Evolutionary conservation across 35 echinoderm and acorn worm genomes (phyloP), one percentile per base, ranked within the genome.

Genomic region (Acanthaster planci): DNA sequence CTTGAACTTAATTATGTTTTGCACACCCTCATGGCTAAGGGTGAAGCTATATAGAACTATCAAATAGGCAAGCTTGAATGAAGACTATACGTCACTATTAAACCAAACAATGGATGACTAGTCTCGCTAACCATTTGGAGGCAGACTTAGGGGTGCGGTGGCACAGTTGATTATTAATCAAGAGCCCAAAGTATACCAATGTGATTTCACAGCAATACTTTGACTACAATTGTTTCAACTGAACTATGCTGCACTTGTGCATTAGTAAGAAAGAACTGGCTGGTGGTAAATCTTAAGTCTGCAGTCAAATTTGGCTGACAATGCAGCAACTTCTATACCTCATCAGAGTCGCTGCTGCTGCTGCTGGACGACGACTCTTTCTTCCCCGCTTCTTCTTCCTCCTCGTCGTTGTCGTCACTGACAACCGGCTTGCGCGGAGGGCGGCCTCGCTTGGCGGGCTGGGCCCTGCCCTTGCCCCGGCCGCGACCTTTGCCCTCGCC

Each of bases 351-450:
- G 80, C 57, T 82, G 85, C 54, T 75, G 29, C 47, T 78, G 77
- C 37, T 84, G 79, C 36, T 86, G 9, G 78, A 80, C 2, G 38
- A 47, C 31, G 53, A 38, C 1, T 57, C 56, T 42, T 72, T 27
- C 17, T 87, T 87, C 31, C 77, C 75, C 8, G 84, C 67, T 22
- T 89, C 90, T 12, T 89, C 86, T 51, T 94, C 92, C 2, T 87
- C 86, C 31, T 94, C 85, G 44, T 99, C 96, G 67, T 98, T 92
- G 59, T 99, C 96, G 56, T 99, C 96, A 77, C 96, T 99, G 47
- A 99, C 96, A 7, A 99, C 96, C 1, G 96, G 92, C 58, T 99
- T 99, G 50, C 96, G 86, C 38, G 89, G 86, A 85, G 96, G 96
- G 5, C 96, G 91, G 50, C 96, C 92, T 87, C 85, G 60, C 85